Evolutionary conservation across 2,797 vertebrate species (phyloP).

Genomic region (Momotus momota): DNA sequence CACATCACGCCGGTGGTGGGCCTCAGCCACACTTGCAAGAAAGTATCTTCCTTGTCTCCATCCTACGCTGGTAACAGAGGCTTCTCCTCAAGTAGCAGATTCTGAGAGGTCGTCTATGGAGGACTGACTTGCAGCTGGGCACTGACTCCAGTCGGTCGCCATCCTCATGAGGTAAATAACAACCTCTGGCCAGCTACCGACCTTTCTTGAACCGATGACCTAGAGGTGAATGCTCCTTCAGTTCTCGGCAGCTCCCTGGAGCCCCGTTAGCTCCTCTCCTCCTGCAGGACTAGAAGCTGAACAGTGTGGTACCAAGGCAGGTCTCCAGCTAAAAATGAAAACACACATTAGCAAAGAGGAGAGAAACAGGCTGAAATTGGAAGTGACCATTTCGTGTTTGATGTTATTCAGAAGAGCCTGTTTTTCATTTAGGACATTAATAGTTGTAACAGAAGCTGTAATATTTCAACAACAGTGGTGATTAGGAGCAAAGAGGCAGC

Average conservation of each 20-base stretch:
- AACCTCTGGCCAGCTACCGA: not conserved
- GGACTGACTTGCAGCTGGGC: not conserved
- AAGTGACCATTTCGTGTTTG: slow-evolving; percentile 63
- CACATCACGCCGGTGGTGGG: not conserved
- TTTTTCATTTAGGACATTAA: slow-evolving; percentile 72
- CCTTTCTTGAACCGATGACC: not conserved
- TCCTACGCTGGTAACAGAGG: not conserved
- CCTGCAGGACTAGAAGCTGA: not conserved
- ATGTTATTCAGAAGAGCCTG: slow-evolving; percentile 67
- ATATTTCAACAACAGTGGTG: slow-evolving; percentile 77
- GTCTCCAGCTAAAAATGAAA: slow-evolving; percentile 14
- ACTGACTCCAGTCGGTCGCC: not conserved
- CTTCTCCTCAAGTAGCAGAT: not conserved
- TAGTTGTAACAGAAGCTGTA: slow-evolving; percentile 75
- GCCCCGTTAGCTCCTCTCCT: not conserved
- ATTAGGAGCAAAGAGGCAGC: slow-evolving; percentile 74
- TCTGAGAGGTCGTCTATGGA: not conserved
- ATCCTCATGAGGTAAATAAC: not conserved
- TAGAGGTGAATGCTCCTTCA: not conserved
- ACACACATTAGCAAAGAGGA: not conserved
- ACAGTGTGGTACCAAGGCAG: not conserved
- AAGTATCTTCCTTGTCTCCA: not conserved
- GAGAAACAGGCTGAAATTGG: slow-evolving; percentile 37
- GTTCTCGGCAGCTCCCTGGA: not conserved
- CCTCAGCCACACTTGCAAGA: not conserved